Evolutionary conservation across 2,113 vertebrate species (phyloP).

Genomic region (Myiozetetes cayanensis): DNA sequence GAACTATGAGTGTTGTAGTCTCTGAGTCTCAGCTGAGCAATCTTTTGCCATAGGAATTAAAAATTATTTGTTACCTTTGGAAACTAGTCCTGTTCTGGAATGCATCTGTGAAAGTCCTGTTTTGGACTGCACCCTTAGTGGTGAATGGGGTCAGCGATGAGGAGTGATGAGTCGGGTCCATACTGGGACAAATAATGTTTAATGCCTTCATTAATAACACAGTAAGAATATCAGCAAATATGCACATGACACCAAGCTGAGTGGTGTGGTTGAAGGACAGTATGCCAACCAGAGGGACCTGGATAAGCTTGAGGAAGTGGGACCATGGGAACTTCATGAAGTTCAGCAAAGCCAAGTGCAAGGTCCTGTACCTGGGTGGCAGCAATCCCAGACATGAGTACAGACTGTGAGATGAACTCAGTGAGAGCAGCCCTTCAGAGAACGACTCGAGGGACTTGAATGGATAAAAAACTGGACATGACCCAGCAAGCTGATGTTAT

Average conservation of each 20-base stretch:
- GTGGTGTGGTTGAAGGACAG: background rate
- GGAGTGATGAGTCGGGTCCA: background rate
- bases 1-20: background rate
- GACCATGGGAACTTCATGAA: background rate
- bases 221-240: background rate
- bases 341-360: background rate
- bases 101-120: background rate
- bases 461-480: background rate
- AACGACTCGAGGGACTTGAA: background rate
- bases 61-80: background rate
- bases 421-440: background rate
- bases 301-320: background rate
- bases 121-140: background rate
- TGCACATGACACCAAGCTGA: background rate
- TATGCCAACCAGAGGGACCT: background rate
- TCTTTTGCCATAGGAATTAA: background rate
- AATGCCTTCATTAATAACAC: background rate
- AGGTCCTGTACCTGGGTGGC: background rate
- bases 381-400: background rate
- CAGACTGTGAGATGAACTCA: background rate
- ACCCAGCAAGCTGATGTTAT: fast-evolving
- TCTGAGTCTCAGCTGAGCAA: background rate
- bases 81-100: background rate
- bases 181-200: background rate
- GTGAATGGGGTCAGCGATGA: background rate